Percentiles rank a stretch among this genome's conserved stretches.
Evolutionary conservation across 2,888 invertebrate species (phyloP).

Genomic region (Cantharis rufa): DNA sequence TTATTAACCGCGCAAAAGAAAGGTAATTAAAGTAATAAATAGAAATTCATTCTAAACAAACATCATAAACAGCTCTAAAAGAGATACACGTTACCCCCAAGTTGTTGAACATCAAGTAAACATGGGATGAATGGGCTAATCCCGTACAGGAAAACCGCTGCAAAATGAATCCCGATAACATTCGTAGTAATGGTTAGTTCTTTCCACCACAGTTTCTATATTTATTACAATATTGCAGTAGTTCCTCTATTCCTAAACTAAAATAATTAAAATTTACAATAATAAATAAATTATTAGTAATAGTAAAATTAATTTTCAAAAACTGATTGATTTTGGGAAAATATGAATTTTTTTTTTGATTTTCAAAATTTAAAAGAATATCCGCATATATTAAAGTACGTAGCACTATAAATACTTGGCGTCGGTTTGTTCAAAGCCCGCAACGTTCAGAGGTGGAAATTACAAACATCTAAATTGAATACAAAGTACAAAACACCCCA

Average conservation of each 20-base stretch:
- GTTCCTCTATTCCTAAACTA: too few relatives aligned
- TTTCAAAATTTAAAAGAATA: too few relatives aligned
- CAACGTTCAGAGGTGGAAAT: slow-evolving; percentile 19
- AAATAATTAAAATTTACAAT: too few relatives aligned
- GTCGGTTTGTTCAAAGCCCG: not conserved
- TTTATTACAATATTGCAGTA: not conserved
- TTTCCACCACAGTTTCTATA: not conserved
- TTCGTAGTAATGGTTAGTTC: not conserved
- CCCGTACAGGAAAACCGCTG: slow-evolving; percentile 28
- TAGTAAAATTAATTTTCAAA: too few relatives aligned
- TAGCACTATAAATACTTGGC: not conserved
- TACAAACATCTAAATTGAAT: slow-evolving; percentile 12
- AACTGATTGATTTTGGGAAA: too few relatives aligned
- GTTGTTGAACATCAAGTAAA: slow-evolving; percentile 27
- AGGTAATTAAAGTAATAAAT: not conserved
- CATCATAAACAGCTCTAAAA: slow-evolving; percentile 21
- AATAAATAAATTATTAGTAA: too few relatives aligned
- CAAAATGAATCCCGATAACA: slow-evolving; percentile 16
- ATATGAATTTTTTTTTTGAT: too few relatives aligned
- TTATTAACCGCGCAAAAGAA: too few relatives aligned
- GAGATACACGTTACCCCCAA: slow-evolving; percentile 18
- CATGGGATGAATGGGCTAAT: slow-evolving; percentile 34
- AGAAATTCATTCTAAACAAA: slow-evolving; percentile 7
- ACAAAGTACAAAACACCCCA: slow-evolving; percentile 31
- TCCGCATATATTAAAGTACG: too few relatives aligned